Percentiles rank a stretch among this genome's conserved stretches.
phyloP scores from a whole-genome alignment of 2,113 vertebrate species.

The Apodemus speciosus region DNA sequence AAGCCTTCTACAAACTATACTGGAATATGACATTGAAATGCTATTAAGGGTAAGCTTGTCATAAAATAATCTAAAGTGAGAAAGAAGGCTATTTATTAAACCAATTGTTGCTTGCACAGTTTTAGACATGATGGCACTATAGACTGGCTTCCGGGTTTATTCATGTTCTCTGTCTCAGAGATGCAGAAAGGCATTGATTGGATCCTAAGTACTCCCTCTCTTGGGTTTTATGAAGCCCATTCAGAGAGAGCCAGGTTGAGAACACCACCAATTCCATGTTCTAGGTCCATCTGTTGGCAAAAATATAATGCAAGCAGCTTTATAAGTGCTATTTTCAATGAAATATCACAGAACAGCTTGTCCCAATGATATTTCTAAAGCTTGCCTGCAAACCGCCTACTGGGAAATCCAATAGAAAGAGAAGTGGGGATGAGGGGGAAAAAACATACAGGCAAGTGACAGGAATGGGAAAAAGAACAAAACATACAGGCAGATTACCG shows the following conservation, averaged over 20 bases:
- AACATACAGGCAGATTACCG: conserved; percentile 30
- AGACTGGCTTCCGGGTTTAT: not conserved
- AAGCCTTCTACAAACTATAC: conserved; percentile 20
- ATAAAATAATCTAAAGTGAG: conserved; percentile 34
- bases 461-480: conserved; percentile 10
- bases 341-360: conserved; percentile 86
- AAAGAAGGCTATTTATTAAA: conserved; percentile 32
- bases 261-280: conserved; percentile 83
- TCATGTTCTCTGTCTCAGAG: conserved; percentile 54
- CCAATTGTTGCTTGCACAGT: conserved; percentile 34
- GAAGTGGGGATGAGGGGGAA: conserved; percentile 65
- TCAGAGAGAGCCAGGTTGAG: conserved; percentile 82
- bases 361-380: conserved; percentile 85
- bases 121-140: conserved; percentile 54
- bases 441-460: conserved; percentile 56
- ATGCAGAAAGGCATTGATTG: conserved; percentile 73
- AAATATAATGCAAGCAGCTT: conserved; percentile 83
- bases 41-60: not conserved
- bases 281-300: conserved; percentile 87
- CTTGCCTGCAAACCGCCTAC: conserved; percentile 83
- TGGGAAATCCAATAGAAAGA: conserved; percentile 80
- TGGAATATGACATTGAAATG: not conserved
- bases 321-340: conserved; percentile 85
- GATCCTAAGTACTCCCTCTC: conserved; percentile 67
- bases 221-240: conserved; percentile 76